Conservation (phyloP, 2,113 vertebrate species). For the Apodemus sylvaticus region DNA sequence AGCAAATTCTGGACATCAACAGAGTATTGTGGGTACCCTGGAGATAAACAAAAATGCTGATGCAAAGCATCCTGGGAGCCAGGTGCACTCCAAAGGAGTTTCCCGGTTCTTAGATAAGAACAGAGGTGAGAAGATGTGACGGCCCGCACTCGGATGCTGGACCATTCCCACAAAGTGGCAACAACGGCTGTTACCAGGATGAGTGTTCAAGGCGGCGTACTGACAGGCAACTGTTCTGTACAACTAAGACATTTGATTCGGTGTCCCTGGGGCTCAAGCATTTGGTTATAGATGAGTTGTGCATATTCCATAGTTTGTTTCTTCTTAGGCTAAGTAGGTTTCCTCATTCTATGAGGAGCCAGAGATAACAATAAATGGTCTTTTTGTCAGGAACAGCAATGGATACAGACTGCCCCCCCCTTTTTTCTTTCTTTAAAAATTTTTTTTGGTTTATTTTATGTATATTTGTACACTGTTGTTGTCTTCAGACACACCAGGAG, state of each 20-base stretch:
- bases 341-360: not conserved
- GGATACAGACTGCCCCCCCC: not conserved
- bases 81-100: too few relatives aligned
- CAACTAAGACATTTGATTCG: too few relatives aligned
- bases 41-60: not conserved
- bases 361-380: not conserved
- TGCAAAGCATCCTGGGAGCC: not conserved
- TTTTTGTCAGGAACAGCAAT: not conserved
- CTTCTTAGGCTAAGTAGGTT: not conserved
- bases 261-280: too few relatives aligned
- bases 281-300: not conserved
- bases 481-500: too few relatives aligned
- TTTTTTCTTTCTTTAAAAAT: too few relatives aligned
- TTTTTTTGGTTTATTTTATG: too few relatives aligned
- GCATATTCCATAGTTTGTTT: not conserved
- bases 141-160: not conserved
- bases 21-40: not conserved
- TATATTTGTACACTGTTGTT: too few relatives aligned
- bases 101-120: not conserved
- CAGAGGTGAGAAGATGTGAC: not conserved
- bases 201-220: not conserved
- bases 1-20: accelerated
- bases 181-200: too few relatives aligned
- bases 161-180: accelerated
- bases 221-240: not conserved